These are phyloP conservation scores for Xanthostigma xanthostigma DNA, from an alignment of 2,888 invertebrate genomes.

Conservation along the genomic window DNA sequence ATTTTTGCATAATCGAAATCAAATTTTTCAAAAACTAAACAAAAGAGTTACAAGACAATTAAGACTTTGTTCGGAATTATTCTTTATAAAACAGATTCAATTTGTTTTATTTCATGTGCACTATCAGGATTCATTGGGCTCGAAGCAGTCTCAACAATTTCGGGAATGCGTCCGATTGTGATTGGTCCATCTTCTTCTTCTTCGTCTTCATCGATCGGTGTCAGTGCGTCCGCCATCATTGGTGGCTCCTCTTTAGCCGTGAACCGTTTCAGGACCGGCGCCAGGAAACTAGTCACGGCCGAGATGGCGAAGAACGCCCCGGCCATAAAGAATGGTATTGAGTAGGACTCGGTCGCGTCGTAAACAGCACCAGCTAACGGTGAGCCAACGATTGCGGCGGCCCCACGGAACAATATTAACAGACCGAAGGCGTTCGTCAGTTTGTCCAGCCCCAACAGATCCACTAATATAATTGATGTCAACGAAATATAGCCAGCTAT, in stretches of 20 bases:
- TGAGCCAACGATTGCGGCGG: slow-evolving; percentile 78
- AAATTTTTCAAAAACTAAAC: no score
- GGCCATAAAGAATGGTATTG: slow-evolving; percentile 84
- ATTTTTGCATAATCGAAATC: no score
- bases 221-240: slow-evolving; percentile 53
- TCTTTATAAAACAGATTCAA: slow-evolving; percentile 55
- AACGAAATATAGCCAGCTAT: slow-evolving; percentile 93
- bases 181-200: slow-evolving; percentile 53
- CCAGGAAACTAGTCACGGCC: slow-evolving; percentile 69
- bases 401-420: slow-evolving; percentile 87
- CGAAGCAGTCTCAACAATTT: slow-evolving; percentile 64
- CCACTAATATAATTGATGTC: slow-evolving; percentile 94
- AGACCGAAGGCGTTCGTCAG: slow-evolving; percentile 95
- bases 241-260: slow-evolving; percentile 38
- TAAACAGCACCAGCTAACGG: slow-evolving; percentile 78
- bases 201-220: slow-evolving; percentile 74
- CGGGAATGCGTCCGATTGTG: slow-evolving; percentile 45
- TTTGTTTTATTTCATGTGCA: slow-evolving; percentile 44
- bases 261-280: slow-evolving; percentile 52
- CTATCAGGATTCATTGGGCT: slow-evolving; percentile 41
- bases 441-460: slow-evolving; percentile 87
- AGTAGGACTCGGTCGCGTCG: slow-evolving; percentile 73
- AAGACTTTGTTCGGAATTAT: not conserved
- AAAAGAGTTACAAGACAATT: no score
- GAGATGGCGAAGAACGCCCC: slow-evolving; percentile 76